A percentile compares a stretch with the other conserved stretches of the same genome.
Conservation (phyloP, 2,797 vertebrate genomes). For the Lophotriccus pileatus region DNA sequence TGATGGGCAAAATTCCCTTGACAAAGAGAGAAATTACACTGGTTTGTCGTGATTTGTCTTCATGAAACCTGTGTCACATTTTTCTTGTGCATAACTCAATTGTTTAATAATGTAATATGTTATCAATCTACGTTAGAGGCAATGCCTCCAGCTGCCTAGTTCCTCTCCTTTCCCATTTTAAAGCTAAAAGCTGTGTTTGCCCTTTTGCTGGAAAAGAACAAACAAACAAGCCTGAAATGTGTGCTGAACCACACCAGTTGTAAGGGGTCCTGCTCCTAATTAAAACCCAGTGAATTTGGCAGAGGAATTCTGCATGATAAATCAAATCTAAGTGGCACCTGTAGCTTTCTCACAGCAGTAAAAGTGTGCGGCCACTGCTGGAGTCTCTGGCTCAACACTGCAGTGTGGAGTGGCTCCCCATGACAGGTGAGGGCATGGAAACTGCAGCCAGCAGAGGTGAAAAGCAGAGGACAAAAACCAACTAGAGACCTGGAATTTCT, state of each 20-base stretch:
- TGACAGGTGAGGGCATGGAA: background rate
- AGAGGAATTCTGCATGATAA: background rate
- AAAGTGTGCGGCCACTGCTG: background rate
- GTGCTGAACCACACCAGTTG: background rate
- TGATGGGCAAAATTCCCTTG: background rate
- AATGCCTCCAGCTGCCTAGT: background rate
- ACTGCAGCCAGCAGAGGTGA: background rate
- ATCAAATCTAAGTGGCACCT: background rate
- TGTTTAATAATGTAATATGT: background rate
- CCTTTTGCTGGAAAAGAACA: background rate
- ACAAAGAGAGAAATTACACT: background rate
- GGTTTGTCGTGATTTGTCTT: background rate
- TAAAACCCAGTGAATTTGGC: conserved; percentile 1
- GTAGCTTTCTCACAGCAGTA: background rate
- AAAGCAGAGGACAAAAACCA: background rate
- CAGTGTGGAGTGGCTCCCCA: background rate
- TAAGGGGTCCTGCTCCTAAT: background rate
- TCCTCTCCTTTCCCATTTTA: background rate
- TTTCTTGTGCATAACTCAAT: background rate
- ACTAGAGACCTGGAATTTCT: background rate
- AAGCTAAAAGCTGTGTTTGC: background rate
- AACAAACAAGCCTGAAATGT: background rate
- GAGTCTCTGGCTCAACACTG: background rate
- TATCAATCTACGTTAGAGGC: background rate
- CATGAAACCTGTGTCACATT: background rate